Evolutionary conservation across 2,113 vertebrate genomes (phyloP), one percentile per base, ranked within the genome.

Genomic region (Corapipo altera): DNA sequence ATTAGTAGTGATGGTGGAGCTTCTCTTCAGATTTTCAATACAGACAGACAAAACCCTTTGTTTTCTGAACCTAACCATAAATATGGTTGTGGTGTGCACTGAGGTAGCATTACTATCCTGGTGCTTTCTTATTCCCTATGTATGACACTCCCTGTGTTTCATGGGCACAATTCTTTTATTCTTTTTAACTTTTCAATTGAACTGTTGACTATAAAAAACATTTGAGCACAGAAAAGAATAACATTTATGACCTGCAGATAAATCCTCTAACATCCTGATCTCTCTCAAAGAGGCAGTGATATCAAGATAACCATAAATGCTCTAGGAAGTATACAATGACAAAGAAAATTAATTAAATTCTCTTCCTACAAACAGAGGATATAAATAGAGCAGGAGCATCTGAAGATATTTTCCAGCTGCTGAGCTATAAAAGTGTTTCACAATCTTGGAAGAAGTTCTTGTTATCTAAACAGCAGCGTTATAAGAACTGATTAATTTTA

Each of bases 371-470:
- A 82, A 51, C 17, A 81, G n/a, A 62, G 20, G 24, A 80, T 79
- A 81, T 39, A 92, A 79, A 91, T 69, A 89, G 14, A 17, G 23
- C 72, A 69, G 58, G 93, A 95, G n/a, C 33, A 73, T 70, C 46
- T 66, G 43, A 57, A 86, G 49, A 70, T 41, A 82, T 89, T 88
- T 91, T 75, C 30, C 51, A 88, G 77, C 69, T 90, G 85, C 39
- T 90, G 73, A 91, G 35, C 6, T 52, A 52, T 20, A 55, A 24
- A 87, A 86, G 41, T 72, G 71, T 96, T 96, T 95, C 81, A 92
- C 77, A 95, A 90, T 28, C 33, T 86, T 76, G 70, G 65, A 91
- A 92, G 33, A 83, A 65, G 33, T 59, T 76, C 14, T 57, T 59
- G 22, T 75, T 85, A 59, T 85, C 64, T 80, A 75, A 96, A 94